Evolutionary conservation across 2,113 vertebrate species (phyloP).

Genomic region (Nibea coibor): DNA sequence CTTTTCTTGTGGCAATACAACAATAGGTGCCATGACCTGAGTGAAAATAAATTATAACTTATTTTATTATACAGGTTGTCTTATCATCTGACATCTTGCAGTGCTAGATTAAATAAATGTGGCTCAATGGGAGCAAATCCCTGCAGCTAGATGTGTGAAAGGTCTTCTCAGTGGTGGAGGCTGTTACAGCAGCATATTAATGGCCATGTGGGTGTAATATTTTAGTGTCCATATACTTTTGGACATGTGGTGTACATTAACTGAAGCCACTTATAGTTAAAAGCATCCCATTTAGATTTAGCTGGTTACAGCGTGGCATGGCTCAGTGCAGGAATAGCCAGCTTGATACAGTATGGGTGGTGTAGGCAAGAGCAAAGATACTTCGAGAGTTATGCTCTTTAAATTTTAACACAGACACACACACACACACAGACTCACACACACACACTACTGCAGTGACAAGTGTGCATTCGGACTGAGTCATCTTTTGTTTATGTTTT

Average conservation of each 20-base stretch:
- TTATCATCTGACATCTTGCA: neutral
- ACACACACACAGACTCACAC: neutral
- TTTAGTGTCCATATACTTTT: constrained; percentile 2
- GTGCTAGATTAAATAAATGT: neutral
- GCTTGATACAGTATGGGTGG: neutral
- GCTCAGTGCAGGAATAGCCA: neutral
- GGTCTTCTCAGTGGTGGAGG: neutral
- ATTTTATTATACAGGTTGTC: neutral
- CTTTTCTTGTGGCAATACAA: neutral
- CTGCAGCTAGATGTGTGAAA: neutral
- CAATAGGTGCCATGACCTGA: neutral
- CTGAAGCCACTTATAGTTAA: constrained; percentile 5
- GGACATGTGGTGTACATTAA: neutral
- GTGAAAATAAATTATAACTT: neutral
- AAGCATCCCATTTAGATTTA: neutral
- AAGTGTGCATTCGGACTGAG: constrained; percentile 30
- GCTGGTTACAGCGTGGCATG: neutral
- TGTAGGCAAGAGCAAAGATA: neutral
- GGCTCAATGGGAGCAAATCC: neutral
- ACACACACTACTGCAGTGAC: constrained; percentile 16
- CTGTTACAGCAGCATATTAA: neutral
- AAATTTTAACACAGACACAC: neutral
- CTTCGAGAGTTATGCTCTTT: neutral
- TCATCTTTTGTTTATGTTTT: constrained; percentile 43
- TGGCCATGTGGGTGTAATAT: neutral